Percentiles rank a stretch among this genome's conserved stretches.
Conservation (phyloP, 2,797 vertebrate genomes). For the Cercopithecus diana region DNA sequence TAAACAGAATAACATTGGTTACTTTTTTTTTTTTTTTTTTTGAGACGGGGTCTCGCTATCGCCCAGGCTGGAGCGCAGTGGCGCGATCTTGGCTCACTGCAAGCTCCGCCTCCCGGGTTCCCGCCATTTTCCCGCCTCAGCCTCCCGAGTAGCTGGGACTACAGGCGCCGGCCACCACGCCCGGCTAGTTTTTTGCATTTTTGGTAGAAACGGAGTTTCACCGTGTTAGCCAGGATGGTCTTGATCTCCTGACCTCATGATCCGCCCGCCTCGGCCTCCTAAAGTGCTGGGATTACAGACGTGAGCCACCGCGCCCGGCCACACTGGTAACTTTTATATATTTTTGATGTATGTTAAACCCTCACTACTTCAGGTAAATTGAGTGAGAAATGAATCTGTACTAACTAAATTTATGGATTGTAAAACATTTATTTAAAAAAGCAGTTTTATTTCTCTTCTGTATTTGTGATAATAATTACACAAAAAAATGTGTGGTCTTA, state of each 20-base stretch:
- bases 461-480: background rate
- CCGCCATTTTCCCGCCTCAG: too few species aligned
- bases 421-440: background rate
- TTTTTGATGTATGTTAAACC: background rate
- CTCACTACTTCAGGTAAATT: background rate
- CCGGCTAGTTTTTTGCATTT: too few species aligned
- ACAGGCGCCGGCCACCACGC: rapidly evolving
- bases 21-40: background rate
- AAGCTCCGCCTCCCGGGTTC: too few species aligned
- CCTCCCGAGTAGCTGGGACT: too few species aligned
- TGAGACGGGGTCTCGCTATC: rapidly evolving
- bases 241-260: too few species aligned
- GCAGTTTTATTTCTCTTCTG: background rate
- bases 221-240: too few species aligned
- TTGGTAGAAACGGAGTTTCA: too few species aligned
- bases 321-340: background rate
- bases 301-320: too few species aligned
- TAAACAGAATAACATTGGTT: background rate
- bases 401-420: background rate
- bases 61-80: too few species aligned
- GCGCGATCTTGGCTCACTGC: rapidly evolving
- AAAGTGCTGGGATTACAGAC: too few species aligned
- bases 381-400: background rate
- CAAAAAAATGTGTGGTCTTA: background rate
- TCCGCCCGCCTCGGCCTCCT: too few species aligned